phyloP scores from a whole-genome alignment of 2,888 invertebrate genomes.

The Rotaria socialis region DNA sequence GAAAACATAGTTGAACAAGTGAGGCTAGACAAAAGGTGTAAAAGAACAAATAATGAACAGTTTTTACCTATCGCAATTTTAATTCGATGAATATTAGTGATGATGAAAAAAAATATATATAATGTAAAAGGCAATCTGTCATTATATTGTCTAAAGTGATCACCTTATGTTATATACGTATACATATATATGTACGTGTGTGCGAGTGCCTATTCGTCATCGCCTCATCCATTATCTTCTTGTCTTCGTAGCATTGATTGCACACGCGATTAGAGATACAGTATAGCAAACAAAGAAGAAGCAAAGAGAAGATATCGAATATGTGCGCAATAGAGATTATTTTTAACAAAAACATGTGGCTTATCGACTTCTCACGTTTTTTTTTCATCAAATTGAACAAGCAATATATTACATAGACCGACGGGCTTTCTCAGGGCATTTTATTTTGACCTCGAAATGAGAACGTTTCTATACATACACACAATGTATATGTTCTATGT shows the following conservation, averaged over 20 bases:
- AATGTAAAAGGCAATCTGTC: background rate
- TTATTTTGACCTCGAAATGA: too few species aligned
- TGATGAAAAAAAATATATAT: background rate
- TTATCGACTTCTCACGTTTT: background rate
- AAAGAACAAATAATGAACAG: background rate
- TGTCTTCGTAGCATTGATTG: background rate
- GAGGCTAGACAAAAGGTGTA: background rate
- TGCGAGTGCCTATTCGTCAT: background rate
- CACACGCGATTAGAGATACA: background rate
- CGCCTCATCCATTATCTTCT: conserved; percentile 7
- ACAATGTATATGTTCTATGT: too few species aligned
- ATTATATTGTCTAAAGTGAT: background rate
- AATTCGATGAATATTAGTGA: background rate
- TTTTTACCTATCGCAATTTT: background rate
- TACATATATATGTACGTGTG: too few species aligned
- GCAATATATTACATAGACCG: too few species aligned
- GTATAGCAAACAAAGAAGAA: background rate
- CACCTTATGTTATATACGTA: background rate
- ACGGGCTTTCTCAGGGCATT: too few species aligned
- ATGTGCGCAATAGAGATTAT: background rate
- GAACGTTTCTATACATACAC: too few species aligned
- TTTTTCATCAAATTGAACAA: too few species aligned
- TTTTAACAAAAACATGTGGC: background rate
- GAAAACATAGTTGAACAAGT: background rate
- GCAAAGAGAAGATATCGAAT: background rate